Evolutionary conservation across 2,888 invertebrate genomes (phyloP).

Genomic region (Callinectes sapidus): DNA sequence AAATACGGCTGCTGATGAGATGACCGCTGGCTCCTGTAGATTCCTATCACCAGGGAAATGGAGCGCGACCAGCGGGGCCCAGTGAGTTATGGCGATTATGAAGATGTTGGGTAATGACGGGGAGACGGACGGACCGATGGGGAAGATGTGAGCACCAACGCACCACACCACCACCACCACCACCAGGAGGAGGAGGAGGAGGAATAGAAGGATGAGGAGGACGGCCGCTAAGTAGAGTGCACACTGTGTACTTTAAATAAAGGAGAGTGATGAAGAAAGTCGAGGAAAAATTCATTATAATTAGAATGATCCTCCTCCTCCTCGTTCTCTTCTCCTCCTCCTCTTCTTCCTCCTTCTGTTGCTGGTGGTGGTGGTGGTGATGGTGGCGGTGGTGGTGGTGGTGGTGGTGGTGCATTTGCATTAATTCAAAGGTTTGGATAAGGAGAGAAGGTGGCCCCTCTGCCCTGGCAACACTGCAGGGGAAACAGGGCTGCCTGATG

Average conservation of each 20-base stretch:
- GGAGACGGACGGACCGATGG: constrained; percentile 9
- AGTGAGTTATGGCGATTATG: constrained; percentile 36
- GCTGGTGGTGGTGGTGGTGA: not conserved
- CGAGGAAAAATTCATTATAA: not conserved
- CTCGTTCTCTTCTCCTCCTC: not conserved
- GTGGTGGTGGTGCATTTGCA: not conserved
- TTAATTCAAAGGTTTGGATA: not conserved
- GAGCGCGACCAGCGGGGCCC: constrained; percentile 18
- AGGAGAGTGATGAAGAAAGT: not conserved
- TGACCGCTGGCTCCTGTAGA: constrained; percentile 33
- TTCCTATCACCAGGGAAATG: constrained; percentile 6
- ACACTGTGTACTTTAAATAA: not conserved
- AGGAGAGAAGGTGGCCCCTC: not conserved
- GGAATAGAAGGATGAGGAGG: not conserved
- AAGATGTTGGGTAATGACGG: constrained; percentile 35
- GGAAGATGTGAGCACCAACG: not conserved
- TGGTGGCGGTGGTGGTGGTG: no score
- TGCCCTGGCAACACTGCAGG: not conserved
- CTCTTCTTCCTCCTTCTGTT: not conserved
- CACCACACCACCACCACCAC: no score
- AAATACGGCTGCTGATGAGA: constrained; percentile 36
- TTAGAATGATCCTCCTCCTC: not conserved
- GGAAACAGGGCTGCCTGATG: not conserved
- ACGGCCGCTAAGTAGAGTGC: not conserved
- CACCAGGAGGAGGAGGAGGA: constrained; percentile 2